phyloP scores from a whole-genome alignment of 2,797 vertebrate species.

The Oreochromis grahami region DNA sequence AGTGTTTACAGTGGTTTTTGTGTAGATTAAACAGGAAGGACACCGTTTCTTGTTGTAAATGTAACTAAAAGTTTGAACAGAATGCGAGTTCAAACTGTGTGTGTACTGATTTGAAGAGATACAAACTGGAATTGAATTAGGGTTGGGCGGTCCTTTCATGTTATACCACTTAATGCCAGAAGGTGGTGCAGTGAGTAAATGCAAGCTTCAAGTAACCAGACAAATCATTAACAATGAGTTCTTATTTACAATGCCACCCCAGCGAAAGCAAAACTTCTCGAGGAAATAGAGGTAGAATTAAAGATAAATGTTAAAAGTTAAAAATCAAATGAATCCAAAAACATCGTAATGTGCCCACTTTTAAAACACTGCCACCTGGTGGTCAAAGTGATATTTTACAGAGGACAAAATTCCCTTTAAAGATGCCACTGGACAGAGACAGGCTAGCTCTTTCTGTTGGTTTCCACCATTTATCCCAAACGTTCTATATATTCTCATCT shows the following conservation, averaged over 20 bases:
- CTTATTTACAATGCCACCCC: neutral
- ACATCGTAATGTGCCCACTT: neutral
- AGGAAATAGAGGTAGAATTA: neutral
- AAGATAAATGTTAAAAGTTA: neutral
- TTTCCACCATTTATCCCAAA: neutral
- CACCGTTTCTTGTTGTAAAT: neutral
- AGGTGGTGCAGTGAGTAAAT: neutral
- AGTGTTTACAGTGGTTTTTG: neutral
- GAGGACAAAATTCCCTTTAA: neutral
- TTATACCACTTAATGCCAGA: neutral
- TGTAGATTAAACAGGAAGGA: rapidly evolving
- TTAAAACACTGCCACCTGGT: neutral
- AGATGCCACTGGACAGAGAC: neutral
- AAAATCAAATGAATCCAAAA: neutral
- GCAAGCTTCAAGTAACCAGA: neutral
- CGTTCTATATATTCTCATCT: neutral
- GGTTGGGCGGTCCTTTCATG: neutral
- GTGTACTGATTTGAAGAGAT: neutral
- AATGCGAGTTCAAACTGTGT: neutral
- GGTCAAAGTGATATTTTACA: neutral
- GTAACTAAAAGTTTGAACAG: neutral
- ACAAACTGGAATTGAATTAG: neutral
- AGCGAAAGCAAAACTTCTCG: rapidly evolving
- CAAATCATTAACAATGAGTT: neutral
- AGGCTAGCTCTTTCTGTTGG: neutral